Conservation (phyloP, 1,140 invertebrate species). For the Pristionchus pacificus region DNA sequence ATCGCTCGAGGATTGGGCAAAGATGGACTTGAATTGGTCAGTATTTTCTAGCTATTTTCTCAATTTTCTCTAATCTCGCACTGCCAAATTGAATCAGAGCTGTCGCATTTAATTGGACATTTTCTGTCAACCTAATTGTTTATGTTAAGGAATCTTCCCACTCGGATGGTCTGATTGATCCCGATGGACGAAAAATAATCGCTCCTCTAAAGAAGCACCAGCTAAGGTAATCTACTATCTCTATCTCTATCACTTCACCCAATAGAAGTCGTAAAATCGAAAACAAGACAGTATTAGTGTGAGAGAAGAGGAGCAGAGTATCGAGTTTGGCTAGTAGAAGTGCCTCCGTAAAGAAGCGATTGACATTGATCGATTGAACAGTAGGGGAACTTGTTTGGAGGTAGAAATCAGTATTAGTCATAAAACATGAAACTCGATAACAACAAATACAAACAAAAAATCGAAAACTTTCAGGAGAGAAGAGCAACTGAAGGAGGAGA, state of each 20-base stretch:
- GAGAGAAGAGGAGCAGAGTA: too few species aligned
- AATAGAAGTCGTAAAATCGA: too few species aligned
- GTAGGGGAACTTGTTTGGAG: too few species aligned
- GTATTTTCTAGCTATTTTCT: neutral
- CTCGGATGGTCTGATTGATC: constrained; percentile 10
- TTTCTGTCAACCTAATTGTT: too few species aligned
- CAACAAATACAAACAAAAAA: too few species aligned
- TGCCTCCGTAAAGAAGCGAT: too few species aligned
- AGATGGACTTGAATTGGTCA: neutral
- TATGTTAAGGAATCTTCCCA: neutral
- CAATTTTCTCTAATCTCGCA: neutral
- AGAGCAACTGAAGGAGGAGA: constrained; percentile 19
- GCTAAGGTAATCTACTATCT: constrained; percentile 5
- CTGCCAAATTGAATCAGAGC: neutral
- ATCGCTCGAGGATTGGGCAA: constrained; percentile 3
- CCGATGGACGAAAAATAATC: constrained; percentile 18
- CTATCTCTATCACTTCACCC: too few species aligned
- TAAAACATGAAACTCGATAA: too few species aligned
- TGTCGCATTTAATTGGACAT: neutral
- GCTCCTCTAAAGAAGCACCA: constrained; percentile 6
- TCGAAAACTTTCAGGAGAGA: constrained; percentile 21
- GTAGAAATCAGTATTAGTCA: too few species aligned
- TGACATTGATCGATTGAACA: too few species aligned
- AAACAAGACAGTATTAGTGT: too few species aligned
- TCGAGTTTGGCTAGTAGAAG: too few species aligned